Evolutionary conservation across 2,797 vertebrate species (phyloP).

Genomic region (Crenichthys baileyi): DNA sequence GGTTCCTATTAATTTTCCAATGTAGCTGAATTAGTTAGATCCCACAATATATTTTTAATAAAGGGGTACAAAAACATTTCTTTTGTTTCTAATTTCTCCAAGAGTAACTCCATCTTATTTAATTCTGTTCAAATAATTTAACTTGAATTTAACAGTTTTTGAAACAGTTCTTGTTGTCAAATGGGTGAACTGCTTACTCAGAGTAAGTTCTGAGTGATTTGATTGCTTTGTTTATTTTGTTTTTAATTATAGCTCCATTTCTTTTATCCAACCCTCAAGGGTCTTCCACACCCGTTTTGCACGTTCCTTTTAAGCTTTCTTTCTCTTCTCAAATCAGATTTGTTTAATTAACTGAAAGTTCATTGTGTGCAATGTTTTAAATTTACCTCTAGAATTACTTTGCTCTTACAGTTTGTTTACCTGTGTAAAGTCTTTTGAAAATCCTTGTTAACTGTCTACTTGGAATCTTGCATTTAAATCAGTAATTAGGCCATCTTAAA

Average conservation of each 20-base stretch:
- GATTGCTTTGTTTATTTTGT: conserved; percentile 2
- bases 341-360: conserved; percentile 30
- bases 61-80: conserved; percentile 17
- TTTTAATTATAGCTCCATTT: conserved; percentile 6
- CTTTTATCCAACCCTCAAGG: not conserved
- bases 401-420: not conserved
- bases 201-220: conserved; percentile 35
- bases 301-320: conserved; percentile 17
- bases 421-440: conserved; percentile 1
- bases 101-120: conserved; percentile 14
- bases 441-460: conserved; percentile 13
- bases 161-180: conserved; percentile 25
- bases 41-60: conserved; percentile 43
- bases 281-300: conserved; percentile 28
- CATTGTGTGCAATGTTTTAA: conserved; percentile 15
- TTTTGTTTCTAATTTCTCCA: conserved; percentile 27
- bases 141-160: conserved; percentile 39
- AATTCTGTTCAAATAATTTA: conserved; percentile 14
- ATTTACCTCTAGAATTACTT: not conserved
- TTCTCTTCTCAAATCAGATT: conserved; percentile 30
- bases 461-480: conserved; percentile 34
- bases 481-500: conserved; percentile 40
- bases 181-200: conserved; percentile 16
- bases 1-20: conserved; percentile 19
- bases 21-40: conserved; percentile 27